Base-by-base conservation (phyloP, 2,113 vertebrate genomes). In the Boulengeromyrus knoepffleri region DNA sequence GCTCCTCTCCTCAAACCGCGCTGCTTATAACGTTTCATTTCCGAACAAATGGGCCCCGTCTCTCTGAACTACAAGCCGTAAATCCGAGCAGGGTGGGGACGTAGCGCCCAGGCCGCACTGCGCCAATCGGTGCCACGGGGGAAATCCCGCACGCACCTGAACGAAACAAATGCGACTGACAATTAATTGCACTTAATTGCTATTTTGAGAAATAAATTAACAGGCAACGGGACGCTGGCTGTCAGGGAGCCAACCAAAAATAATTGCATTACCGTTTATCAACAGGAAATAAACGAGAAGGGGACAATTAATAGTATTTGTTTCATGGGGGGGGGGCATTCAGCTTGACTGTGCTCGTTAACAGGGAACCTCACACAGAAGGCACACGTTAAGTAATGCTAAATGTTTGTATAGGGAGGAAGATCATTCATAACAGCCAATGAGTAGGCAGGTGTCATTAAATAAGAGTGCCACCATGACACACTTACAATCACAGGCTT, bases 201-300 rank as follows among this genome's bases (percentile, higher is more conserved):
- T 96, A 95, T 95, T 96, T 94, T 96, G 94, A 96, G 95, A 94
- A 96, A 95, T 96, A 97, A 96, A 96, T 95, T 96, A 95, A 91
- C 92, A 94, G 92, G 93, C 95, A 93, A 95, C 91, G 90, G 91
- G 91, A 91, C 91, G 90, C 92, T 92, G 92, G 92, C 92, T 93
- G 92, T 93, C 93, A 92, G 88, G 91, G 88, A 91, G 89, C 85
- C 91, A 88, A 89, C 91, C 91, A 90, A 90, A 91, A 92, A 91
- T 89, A 90, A 89, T 90, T 85, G 91, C 90, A 92, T 92, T 91
- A 93, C 91, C 91, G 92, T 91, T 92, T 92, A 92, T 93, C 93
- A 91, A 77, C 53, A 87, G 58, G 88, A 89, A 91, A 90, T 86
- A 90, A 90, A 90, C 88, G 90, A 53, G 39, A 36, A 50, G 91